Evolutionary conservation across 2,888 invertebrate genomes (phyloP), one percentile per base, ranked within the genome.

Genomic region (Apotomis capreana): DNA sequence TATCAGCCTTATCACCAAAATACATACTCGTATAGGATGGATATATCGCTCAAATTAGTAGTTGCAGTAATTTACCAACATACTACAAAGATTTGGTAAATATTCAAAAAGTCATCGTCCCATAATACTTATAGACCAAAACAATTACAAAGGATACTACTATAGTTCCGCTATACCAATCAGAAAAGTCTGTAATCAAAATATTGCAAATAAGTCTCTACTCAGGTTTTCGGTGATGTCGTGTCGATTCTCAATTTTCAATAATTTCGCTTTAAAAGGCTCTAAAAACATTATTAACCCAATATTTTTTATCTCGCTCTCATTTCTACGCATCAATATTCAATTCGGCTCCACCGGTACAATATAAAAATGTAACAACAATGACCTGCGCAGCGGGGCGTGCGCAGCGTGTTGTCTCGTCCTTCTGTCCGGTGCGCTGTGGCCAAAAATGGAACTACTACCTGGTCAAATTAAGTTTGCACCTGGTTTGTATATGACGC

Each of bases 361-460:
- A 60, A 13, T 49, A 71, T 68, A 71, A 68, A 64, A 71, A 68
- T 40, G 49, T 62, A 74, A 75, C 77, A 77, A 78, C 77, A 82
- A 78, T 77, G 78, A 74, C 76, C 78, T 74, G 76, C 82, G 78
- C 87, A 79, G 83, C 84, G 82, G 86, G 88, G 87, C 85, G 87
- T 87, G 83, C 81, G 78, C 91, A 83, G 87, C 91, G 79, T 86
- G 90, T 81, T 83, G 86, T 79, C 40, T 40, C 26, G 2, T 26
- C 88, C 79, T 77, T 80, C 82, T 80, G 81, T 81, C 74, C 73
- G 81, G 76, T 77, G 78, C 65, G 76, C 77, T 78, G 26, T 71
- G 67, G 51, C 57, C 49, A 67, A 71, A 71, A 57, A 37, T 57
- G 57, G 55, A 62, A 69, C 62, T 57, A 69, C 40, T 40, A 62